phyloP scores from a whole-genome alignment of 2,797 vertebrate genomes.

The Pyrocephalus nanus region DNA sequence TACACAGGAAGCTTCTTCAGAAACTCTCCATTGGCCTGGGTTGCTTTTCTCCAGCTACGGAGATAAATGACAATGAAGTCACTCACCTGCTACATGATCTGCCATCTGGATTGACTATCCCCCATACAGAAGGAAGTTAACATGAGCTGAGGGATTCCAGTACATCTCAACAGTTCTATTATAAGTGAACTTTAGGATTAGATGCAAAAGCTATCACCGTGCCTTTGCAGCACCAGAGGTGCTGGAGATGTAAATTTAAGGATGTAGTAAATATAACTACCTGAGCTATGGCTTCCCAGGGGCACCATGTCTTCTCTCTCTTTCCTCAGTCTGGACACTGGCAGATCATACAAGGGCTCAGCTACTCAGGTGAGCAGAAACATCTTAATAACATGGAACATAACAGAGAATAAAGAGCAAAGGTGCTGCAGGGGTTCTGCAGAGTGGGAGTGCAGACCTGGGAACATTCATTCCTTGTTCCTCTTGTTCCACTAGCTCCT shows the following conservation, averaged over 20 bases:
- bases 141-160: not conserved
- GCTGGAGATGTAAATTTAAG: not conserved
- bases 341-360: not conserved
- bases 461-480: not conserved
- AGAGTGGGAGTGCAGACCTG: not conserved
- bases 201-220: not conserved
- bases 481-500: not conserved
- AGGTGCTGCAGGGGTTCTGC: not conserved
- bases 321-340: not conserved
- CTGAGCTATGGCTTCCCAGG: not conserved
- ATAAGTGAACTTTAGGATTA: not conserved
- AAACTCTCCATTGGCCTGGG: not conserved
- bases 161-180: not conserved
- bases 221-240: not conserved
- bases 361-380: not conserved
- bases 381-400: not conserved
- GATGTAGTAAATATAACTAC: not conserved
- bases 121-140: not conserved
- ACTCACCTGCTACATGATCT: not conserved
- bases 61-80: not conserved
- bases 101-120: not conserved
- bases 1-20: not conserved
- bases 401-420: not conserved
- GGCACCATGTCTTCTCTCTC: not conserved
- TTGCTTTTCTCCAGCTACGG: not conserved